phyloP scores from a whole-genome alignment of 2,888 invertebrate species.

The Mycalesis mineus region DNA sequence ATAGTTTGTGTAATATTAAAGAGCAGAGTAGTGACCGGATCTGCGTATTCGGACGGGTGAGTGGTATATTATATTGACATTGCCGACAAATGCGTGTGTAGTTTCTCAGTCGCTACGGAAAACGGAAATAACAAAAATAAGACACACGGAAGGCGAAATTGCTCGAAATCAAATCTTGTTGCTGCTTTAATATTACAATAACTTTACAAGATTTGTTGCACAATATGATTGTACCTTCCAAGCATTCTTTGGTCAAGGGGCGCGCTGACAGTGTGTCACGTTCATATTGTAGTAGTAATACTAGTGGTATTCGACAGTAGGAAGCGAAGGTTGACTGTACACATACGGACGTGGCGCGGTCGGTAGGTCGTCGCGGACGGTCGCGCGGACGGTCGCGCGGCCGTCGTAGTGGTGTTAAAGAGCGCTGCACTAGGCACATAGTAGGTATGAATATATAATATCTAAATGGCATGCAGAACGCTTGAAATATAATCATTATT shows the following conservation, averaged over 20 bases:
- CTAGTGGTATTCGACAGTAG: conserved; percentile 6
- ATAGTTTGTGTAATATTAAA: conserved; percentile 77
- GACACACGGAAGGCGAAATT: conserved; percentile 72
- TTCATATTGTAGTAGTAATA: conserved; percentile 64
- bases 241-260: conserved; percentile 67
- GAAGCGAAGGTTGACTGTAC: conserved; percentile 37
- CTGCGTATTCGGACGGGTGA: conserved; percentile 4
- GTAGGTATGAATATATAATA: conserved; percentile 76
- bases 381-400: conserved; percentile 61
- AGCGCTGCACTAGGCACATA: conserved; percentile 76
- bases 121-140: conserved; percentile 61
- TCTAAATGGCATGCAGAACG: conserved; percentile 79
- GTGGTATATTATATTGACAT: not conserved
- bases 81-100: conserved; percentile 60
- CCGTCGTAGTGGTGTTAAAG: conserved; percentile 71
- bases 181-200: conserved; percentile 78
- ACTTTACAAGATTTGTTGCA: conserved; percentile 78
- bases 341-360: conserved; percentile 42
- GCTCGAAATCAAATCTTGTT: conserved; percentile 68
- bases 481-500: conserved; percentile 79
- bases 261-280: conserved; percentile 71
- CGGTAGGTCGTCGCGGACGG: conserved; percentile 43
- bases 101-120: conserved; percentile 62
- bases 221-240: conserved; percentile 77
- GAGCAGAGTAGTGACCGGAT: conserved; percentile 47